Evolutionary conservation across 2,797 vertebrate genomes (phyloP).

Genomic region (Siniperca scherzeri): DNA sequence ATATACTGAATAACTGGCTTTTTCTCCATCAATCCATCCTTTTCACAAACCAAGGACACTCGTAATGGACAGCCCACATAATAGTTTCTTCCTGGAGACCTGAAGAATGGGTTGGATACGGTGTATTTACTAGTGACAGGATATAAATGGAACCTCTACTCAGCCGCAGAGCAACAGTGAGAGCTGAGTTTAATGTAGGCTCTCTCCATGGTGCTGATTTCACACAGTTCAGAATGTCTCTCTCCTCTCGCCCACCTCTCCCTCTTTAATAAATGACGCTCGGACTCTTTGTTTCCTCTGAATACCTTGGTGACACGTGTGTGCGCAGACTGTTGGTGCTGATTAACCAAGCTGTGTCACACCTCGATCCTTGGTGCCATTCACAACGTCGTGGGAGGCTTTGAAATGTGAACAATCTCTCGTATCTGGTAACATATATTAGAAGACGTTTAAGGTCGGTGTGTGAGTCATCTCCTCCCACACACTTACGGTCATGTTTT

Average conservation of each 20-base stretch:
- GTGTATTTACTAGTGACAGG: neutral
- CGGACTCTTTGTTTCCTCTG: conserved; percentile 12
- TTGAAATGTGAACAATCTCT: conserved; percentile 21
- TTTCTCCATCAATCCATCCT: conserved; percentile 14
- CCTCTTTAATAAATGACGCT: neutral
- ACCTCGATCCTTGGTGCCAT: conserved; percentile 8
- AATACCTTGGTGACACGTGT: conserved; percentile 25
- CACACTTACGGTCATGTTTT: conserved; percentile 38
- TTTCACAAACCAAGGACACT: conserved; percentile 61
- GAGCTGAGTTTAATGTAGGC: neutral
- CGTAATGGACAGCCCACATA: conserved; percentile 32
- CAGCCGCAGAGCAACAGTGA: neutral
- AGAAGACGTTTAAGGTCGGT: conserved; percentile 17
- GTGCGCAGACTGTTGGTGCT: neutral
- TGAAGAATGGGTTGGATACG: conserved; percentile 35
- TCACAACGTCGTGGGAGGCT: conserved; percentile 13
- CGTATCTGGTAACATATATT: neutral
- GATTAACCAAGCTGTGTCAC: conserved; percentile 29
- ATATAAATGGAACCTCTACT: conserved; percentile 2
- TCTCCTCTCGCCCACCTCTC: conserved; percentile 7
- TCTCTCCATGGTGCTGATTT: conserved; percentile 81
- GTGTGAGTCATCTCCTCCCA: conserved; percentile 65
- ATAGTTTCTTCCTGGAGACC: conserved; percentile 20
- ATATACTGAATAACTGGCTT: neutral
- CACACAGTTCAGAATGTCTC: neutral